Evolutionary conservation across 2,888 invertebrate genomes (phyloP).

Genomic region (Drosophila quasianomalipes): DNA sequence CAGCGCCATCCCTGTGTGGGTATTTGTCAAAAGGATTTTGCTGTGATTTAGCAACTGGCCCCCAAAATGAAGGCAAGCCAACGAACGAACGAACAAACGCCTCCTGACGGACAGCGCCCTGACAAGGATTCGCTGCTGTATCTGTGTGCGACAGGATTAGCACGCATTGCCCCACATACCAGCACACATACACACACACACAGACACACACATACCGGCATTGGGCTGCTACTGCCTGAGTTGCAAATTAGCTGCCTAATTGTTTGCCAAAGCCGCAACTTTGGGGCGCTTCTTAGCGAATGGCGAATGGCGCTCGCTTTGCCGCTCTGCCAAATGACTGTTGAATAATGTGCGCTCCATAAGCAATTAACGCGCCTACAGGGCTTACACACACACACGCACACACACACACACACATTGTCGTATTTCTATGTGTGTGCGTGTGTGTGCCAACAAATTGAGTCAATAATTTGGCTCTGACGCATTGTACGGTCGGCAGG

Average conservation of each 20-base stretch:
- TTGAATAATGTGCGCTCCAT: conserved; percentile 79
- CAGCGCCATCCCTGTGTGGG: conserved; percentile 56
- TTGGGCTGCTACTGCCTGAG: conserved; percentile 43
- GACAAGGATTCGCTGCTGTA: conserved; percentile 47
- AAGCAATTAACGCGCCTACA: conserved; percentile 78
- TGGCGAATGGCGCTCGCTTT: conserved; percentile 34
- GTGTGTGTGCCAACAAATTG: conserved; percentile 66
- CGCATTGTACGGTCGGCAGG: conserved; percentile 52
- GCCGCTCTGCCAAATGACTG: conserved; percentile 72
- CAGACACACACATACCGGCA: conserved; percentile 9
- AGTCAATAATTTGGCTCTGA: conserved; percentile 73
- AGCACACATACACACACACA: conserved; percentile 6
- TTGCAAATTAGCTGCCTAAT: conserved; percentile 80
- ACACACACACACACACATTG: conserved; percentile 27
- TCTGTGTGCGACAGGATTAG: conserved; percentile 68
- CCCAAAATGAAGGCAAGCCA: conserved; percentile 18
- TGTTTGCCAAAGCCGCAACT: conserved; percentile 80
- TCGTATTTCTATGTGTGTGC: conserved; percentile 10
- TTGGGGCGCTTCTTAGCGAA: conserved; percentile 59
- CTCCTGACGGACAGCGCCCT: conserved; percentile 53
- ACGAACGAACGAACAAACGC: conserved; percentile 24
- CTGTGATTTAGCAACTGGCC: conserved; percentile 73
- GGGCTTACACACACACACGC: conserved; percentile 57
- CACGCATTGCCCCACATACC: conserved; percentile 43
- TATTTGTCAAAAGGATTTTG: conserved; percentile 80